phyloP scores from a whole-genome alignment of 2,797 vertebrate genomes.

The Simalia tracyae region DNA sequence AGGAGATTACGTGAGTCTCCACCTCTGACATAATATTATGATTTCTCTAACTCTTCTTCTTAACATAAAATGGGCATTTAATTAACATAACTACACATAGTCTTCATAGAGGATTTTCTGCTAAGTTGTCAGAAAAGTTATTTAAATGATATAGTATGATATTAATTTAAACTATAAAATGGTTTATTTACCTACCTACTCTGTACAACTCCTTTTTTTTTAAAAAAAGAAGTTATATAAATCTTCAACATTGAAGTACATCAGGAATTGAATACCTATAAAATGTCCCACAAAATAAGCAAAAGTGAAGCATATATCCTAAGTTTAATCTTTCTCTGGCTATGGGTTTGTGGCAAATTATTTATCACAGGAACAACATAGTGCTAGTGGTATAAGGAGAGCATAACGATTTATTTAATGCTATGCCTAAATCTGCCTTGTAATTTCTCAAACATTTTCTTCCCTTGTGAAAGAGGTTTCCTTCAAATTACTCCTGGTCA shows the following conservation, averaged over 20 bases:
- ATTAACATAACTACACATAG: not conserved
- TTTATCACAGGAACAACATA: not conserved
- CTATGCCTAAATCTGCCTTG: not conserved
- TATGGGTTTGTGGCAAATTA: not conserved
- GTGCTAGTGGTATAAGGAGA: not conserved
- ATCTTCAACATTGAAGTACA: not conserved
- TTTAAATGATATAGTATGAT: not conserved
- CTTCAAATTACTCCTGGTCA: not conserved
- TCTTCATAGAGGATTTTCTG: not conserved
- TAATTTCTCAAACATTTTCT: not conserved
- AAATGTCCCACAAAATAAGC: not conserved
- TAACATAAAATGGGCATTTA: not conserved
- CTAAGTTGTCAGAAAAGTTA: not conserved
- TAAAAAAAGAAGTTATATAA: not conserved
- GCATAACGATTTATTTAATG: not conserved
- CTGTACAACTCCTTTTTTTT: not conserved
- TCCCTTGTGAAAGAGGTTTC: not conserved
- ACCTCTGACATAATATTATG: not conserved
- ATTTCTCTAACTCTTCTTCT: not conserved
- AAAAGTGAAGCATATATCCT: not conserved
- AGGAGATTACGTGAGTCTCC: not conserved
- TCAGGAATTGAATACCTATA: not conserved
- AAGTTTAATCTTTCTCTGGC: not conserved
- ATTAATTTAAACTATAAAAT: slow-evolving; percentile 1
- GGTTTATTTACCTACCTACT: not conserved